A percentile compares a stretch with the other conserved stretches of the same genome.
Evolutionary conservation across 2,113 vertebrate genomes (phyloP).

Genomic region (Pseudonaja textilis): DNA sequence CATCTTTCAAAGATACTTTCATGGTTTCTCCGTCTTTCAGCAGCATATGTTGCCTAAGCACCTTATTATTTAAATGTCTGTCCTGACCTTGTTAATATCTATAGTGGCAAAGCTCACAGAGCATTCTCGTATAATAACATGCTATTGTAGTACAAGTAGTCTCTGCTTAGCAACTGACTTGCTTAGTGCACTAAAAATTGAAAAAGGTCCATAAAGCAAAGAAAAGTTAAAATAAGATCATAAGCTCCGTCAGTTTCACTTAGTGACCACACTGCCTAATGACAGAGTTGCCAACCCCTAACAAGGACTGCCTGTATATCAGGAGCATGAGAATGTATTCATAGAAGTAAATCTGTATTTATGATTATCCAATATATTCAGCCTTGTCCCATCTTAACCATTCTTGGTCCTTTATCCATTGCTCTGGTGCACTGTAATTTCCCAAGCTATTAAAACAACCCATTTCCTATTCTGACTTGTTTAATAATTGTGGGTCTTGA

Average conservation of each 20-base stretch:
- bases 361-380: neutral
- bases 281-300: neutral
- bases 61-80: constrained; percentile 26
- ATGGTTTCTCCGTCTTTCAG: neutral
- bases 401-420: neutral
- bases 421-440: neutral
- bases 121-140: neutral
- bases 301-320: neutral
- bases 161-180: neutral
- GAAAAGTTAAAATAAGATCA: neutral
- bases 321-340: neutral
- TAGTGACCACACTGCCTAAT: neutral
- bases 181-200: neutral
- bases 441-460: too few species aligned
- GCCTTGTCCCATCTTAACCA: neutral
- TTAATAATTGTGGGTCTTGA: too few species aligned
- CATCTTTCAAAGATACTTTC: neutral
- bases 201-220: too few species aligned
- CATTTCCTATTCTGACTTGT: neutral
- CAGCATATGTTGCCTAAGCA: constrained; percentile 6
- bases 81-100: neutral
- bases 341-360: neutral
- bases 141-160: neutral
- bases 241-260: neutral
- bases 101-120: neutral